phyloP scores from a whole-genome alignment of 1,140 invertebrate species.

The Danaus plexippus region DNA sequence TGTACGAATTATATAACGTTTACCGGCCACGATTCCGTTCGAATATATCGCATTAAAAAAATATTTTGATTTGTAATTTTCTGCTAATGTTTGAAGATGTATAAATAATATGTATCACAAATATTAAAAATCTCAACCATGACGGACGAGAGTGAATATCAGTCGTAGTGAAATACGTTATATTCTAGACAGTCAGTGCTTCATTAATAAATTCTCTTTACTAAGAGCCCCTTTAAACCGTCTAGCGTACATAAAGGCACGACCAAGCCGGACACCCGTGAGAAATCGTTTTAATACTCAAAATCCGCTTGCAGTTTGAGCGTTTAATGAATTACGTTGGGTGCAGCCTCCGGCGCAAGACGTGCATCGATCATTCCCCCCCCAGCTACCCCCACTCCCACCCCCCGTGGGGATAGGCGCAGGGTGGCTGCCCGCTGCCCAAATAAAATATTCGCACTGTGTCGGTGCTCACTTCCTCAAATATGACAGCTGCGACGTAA shows the following conservation, averaged over 20 bases:
- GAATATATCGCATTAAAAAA: too few relatives aligned
- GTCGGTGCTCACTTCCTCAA: constrained; percentile 50
- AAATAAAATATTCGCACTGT: constrained; percentile 68
- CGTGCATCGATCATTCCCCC: constrained; percentile 65
- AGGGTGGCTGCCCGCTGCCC: constrained; percentile 58
- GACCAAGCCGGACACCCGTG: constrained; percentile 56
- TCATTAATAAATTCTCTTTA: constrained; percentile 53
- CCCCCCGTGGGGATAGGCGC: constrained; percentile 42
- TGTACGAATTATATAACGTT: too few relatives aligned
- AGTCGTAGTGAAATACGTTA: too few relatives aligned
- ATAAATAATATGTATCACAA: too few relatives aligned
- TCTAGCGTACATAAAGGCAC: constrained; percentile 45
- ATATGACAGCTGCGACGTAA: constrained; percentile 54
- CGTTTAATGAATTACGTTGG: constrained; percentile 71
- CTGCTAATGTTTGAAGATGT: too few relatives aligned
- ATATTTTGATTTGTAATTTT: too few relatives aligned
- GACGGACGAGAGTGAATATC: too few relatives aligned
- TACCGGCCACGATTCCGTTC: too few relatives aligned
- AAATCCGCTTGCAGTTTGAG: constrained; percentile 69
- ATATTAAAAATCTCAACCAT: too few relatives aligned
- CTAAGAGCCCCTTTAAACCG: constrained; percentile 45
- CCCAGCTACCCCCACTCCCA: constrained; percentile 22
- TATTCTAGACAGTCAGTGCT: constrained; percentile 18
- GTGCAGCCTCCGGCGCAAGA: constrained; percentile 70
- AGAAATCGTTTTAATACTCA: constrained; percentile 70